Base-by-base conservation (phyloP, 2,888 invertebrate species). In the Agrochola lota region DNA sequence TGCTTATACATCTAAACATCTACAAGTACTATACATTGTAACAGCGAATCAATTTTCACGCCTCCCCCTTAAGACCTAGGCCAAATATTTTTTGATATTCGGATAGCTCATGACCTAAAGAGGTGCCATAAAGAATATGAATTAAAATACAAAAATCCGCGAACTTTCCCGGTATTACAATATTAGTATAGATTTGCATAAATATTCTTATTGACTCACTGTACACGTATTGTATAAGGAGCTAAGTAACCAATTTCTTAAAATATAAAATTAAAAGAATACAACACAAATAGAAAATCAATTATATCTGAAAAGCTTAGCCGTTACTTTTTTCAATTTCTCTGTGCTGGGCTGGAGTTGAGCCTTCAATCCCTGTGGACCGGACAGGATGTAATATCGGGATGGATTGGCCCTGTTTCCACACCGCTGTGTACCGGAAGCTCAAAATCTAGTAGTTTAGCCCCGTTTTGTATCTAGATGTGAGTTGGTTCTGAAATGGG, bases 311-410 rank as follows among this genome's bases (percentile, higher is more conserved):
- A 71, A 74, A 55, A 85, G 72, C 57, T 55, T 73, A 75, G 17
- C 46, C n/a, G 20, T 71, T 60, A 57, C 52, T 77, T 81, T 79
- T 78, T 62, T 66, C 77, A 62, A 63, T 76, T 79, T 71, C 23
- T 67, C n/a, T 17, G 52, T 64, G 49, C 40, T 75, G 64, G 62
- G 63, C 43, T 78, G 71, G 71, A 52, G 70, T 82, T 78, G 71
- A 81, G 80, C 81, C 80, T 78, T 78, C 80, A 81, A 84, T 86
- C 86, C 85, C 87, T 74, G 64, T 67, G 80, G 77, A 76, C 71
- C 77, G 74, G 77, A 71, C 84, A 80, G 81, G 78, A 86, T 85
- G 86, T 88, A 90, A 90, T 89, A 89, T 87, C 85, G 84, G 77
- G 81, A 90, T 85, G 85, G 84, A 90, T 87, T 78, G 87, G 80